A percentile compares a stretch with the other conserved stretches of the same genome.
Conservation (phyloP, 2,797 vertebrate species). For the Myotis vivesi region DNA sequence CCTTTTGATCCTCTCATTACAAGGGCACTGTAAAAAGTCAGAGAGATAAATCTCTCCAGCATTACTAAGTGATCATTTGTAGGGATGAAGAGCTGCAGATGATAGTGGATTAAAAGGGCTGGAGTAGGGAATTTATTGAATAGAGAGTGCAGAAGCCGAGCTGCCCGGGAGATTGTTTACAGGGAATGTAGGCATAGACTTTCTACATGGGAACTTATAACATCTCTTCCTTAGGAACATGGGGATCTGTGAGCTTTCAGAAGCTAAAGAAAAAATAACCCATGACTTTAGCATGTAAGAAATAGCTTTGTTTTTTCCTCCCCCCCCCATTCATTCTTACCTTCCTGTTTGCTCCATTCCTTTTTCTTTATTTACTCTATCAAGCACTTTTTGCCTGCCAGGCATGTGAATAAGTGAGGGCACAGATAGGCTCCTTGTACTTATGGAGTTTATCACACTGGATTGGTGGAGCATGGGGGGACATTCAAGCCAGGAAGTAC, state of each 20-base stretch:
- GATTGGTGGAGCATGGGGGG: neutral
- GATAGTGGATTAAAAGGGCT: neutral
- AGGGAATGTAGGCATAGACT: neutral
- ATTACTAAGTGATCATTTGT: conserved; percentile 42
- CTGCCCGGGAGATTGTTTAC: neutral
- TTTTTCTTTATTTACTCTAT: neutral
- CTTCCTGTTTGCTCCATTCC: neutral
- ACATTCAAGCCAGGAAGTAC: neutral
- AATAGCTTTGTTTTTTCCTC: neutral
- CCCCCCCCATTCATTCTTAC: neutral
- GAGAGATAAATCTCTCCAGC: neutral
- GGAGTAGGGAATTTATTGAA: neutral
- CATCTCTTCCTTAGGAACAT: neutral
- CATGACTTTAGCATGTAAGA: neutral
- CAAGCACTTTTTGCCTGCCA: neutral
- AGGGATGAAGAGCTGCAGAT: conserved; percentile 20
- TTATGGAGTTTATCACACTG: neutral
- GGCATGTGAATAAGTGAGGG: neutral
- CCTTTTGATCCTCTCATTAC: neutral
- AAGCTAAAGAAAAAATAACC: neutral
- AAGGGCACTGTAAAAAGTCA: neutral
- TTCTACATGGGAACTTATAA: neutral
- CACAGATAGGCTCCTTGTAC: neutral
- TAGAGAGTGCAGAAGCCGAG: neutral
- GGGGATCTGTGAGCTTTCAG: neutral